Evolutionary conservation across 37 sponge, comb jelly and placozoan species (phyloP).

Genomic region (Cliona cf. orientalis): DNA sequence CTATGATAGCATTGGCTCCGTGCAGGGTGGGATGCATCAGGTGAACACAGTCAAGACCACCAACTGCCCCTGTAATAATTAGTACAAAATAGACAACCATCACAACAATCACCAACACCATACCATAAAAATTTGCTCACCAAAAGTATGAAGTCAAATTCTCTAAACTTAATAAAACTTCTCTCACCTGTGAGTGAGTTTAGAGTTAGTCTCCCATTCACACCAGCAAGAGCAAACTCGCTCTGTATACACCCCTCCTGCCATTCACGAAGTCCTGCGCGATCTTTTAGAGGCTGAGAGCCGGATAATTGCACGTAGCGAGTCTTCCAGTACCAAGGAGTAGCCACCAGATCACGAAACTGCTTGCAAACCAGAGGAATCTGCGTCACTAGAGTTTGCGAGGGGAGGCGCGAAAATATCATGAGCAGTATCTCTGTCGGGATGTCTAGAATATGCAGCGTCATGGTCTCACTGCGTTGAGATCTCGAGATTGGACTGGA

Average conservation of each 20-base stretch:
- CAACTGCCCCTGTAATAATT: conserved; percentile 20
- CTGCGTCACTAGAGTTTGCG: not conserved
- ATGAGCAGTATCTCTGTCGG: conserved; percentile 42
- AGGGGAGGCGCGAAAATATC: conserved; percentile 44
- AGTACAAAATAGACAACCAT: not conserved
- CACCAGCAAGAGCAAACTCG: conserved; percentile 23
- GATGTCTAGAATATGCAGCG: conserved; percentile 11
- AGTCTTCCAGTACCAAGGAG: conserved; percentile 53
- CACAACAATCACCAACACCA: not conserved
- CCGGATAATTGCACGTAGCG: conserved; percentile 10
- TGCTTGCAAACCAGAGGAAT: conserved; percentile 25
- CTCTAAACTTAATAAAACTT: not conserved
- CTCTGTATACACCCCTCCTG: conserved; percentile 37
- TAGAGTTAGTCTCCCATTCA: not conserved
- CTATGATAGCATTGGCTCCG: conserved; percentile 37
- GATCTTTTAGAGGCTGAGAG: not conserved
- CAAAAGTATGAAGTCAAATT: no score
- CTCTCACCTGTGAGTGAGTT: conserved; percentile 14
- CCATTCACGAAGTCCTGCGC: not conserved
- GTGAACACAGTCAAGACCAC: conserved; percentile 66
- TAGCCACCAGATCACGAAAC: conserved; percentile 16
- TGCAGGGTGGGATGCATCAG: conserved; percentile 30
- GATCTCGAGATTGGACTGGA: not conserved
- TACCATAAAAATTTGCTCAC: no score
- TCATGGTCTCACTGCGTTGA: no score